phyloP scores from a whole-genome alignment of 2,113 vertebrate species.

The Cheilinus undulatus region DNA sequence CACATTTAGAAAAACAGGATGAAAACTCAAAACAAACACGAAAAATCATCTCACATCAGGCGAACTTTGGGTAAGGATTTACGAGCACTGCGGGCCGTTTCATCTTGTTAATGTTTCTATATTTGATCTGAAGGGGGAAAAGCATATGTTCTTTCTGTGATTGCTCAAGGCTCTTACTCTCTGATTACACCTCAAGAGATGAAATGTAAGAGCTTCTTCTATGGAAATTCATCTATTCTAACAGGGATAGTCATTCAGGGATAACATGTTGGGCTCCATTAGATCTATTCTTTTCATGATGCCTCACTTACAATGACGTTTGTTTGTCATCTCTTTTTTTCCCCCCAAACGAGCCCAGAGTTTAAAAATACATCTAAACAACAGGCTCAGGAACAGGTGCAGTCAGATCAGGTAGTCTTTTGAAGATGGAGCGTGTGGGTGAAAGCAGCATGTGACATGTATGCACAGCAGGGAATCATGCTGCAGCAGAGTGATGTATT shows the following conservation, averaged over 20 bases:
- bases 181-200: slow-evolving; percentile 27
- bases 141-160: neutral
- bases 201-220: slow-evolving; percentile 25
- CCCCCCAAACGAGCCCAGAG: slow-evolving; percentile 4
- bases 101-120: slow-evolving; percentile 25
- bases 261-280: slow-evolving; percentile 10
- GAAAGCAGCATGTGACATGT: slow-evolving; percentile 53
- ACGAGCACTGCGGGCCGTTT: slow-evolving; percentile 1
- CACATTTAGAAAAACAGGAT: slow-evolving; percentile 5
- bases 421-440: slow-evolving; percentile 36
- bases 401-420: slow-evolving; percentile 42
- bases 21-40: neutral
- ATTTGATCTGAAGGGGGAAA: slow-evolving; percentile 3
- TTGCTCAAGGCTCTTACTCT: slow-evolving; percentile 19
- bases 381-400: slow-evolving; percentile 39
- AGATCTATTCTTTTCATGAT: neutral
- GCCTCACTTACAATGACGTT: slow-evolving; percentile 26
- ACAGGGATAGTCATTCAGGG: slow-evolving; percentile 25
- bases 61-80: slow-evolving; percentile 23
- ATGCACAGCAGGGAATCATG: slow-evolving; percentile 25
- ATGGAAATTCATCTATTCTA: slow-evolving; percentile 8
- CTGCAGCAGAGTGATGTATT: slow-evolving; percentile 17
- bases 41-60: neutral
- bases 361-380: slow-evolving; percentile 68
- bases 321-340: slow-evolving; percentile 1